A percentile compares a stretch with the other conserved stretches of the same genome.
phyloP scores from a whole-genome alignment of 1,140 invertebrate species.

The Drosophila truncata region DNA sequence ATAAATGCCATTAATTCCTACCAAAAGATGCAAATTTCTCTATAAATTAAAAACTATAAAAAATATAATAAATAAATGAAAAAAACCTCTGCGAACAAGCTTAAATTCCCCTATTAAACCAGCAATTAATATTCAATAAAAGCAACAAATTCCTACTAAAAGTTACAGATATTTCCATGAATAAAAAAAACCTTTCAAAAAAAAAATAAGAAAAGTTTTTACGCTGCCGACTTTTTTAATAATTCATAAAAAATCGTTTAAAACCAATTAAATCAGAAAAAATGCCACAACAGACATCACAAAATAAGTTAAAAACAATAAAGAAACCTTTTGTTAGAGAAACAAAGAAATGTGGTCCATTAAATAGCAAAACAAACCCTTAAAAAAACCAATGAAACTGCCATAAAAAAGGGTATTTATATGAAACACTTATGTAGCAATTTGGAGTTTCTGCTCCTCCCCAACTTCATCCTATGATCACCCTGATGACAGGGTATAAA shows the following conservation, averaged over 20 bases:
- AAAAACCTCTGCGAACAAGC: too few species aligned
- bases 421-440: not conserved
- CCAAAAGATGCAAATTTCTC: too few species aligned
- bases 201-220: not conserved
- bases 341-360: slow-evolving; percentile 6
- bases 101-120: too few species aligned
- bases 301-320: slow-evolving; percentile 8
- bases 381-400: not conserved
- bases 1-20: too few species aligned
- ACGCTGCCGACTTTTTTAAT: not conserved
- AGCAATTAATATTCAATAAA: too few species aligned
- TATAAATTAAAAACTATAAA: too few species aligned
- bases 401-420: slow-evolving; percentile 5
- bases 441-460: not conserved
- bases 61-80: too few species aligned
- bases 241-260: not conserved
- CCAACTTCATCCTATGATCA: not conserved
- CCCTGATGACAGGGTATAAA: slow-evolving; percentile 15
- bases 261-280: not conserved
- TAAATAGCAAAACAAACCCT: not conserved
- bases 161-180: not conserved
- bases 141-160: too few species aligned
- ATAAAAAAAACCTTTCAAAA: not conserved
- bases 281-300: not conserved
- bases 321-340: slow-evolving; percentile 14